A percentile compares a stretch with the other conserved stretches of the same genome.
Evolutionary conservation across 2,888 invertebrate species (phyloP).

Genomic region (Epistrophe grossulariae): DNA sequence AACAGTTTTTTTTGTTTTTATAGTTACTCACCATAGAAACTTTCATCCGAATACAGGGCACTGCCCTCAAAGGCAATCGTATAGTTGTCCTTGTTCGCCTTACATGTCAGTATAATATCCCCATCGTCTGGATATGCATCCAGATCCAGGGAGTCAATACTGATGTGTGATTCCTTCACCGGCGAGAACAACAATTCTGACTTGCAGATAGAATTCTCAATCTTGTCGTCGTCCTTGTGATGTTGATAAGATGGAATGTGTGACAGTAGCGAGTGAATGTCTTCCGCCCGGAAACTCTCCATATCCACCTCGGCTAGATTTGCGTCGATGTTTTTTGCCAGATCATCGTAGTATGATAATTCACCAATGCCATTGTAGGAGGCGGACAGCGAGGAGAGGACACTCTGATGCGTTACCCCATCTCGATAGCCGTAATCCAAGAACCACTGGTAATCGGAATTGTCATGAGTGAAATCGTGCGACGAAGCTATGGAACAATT

Average conservation of each 20-base stretch:
- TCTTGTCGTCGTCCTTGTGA: constrained; percentile 83
- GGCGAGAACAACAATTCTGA: constrained; percentile 96
- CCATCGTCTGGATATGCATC: constrained; percentile 90
- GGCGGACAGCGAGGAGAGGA: constrained; percentile 91
- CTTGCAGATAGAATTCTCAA: constrained; percentile 95
- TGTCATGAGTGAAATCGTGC: constrained; percentile 91
- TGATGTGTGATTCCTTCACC: constrained; percentile 92
- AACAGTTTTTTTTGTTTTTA: background rate
- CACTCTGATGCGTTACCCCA: constrained; percentile 91
- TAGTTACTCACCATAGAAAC: constrained; percentile 86
- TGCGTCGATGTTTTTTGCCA: constrained; percentile 94
- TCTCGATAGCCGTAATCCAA: constrained; percentile 95
- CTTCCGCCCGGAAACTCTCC: constrained; percentile 96
- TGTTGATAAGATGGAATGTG: constrained; percentile 90
- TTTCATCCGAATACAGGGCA: constrained; percentile 93
- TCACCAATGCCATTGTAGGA: constrained; percentile 90
- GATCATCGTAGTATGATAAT: constrained; percentile 91
- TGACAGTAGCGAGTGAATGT: constrained; percentile 93
- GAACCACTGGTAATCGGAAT: constrained; percentile 96
- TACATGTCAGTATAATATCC: constrained; percentile 95
- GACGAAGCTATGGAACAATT: constrained; percentile 84
- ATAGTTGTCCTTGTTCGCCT: constrained; percentile 96
- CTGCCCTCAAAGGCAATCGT: constrained; percentile 97
- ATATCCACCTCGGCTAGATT: constrained; percentile 97
- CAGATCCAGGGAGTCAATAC: constrained; percentile 96